Conservation (phyloP, 2,888 invertebrate genomes). For the Tiliacea citrago region DNA sequence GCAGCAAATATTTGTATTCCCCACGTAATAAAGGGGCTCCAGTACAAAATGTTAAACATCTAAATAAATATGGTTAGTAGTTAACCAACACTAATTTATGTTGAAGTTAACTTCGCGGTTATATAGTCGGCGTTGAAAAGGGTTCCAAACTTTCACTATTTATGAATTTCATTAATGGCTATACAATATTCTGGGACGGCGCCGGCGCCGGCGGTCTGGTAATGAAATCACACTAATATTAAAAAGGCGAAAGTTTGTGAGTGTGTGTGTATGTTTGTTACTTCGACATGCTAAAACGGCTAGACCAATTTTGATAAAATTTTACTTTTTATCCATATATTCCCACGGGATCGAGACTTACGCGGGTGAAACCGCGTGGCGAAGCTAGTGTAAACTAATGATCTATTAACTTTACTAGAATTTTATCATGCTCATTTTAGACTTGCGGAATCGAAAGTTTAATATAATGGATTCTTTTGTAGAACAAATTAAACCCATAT, state of each 20-base stretch:
- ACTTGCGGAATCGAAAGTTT: not conserved
- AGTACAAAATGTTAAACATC: conserved; percentile 21
- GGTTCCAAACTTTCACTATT: conserved; percentile 42
- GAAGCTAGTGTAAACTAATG: conserved; percentile 33
- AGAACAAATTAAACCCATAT: not conserved
- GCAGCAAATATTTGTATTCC: conserved; percentile 19
- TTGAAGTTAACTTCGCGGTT: conserved; percentile 43
- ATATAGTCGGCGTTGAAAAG: conserved; percentile 41
- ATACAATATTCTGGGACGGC: conserved; percentile 28
- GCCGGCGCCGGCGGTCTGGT: not conserved
- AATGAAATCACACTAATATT: too few species aligned
- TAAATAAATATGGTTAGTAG: conserved; percentile 31
- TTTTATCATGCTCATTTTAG: conserved; percentile 11
- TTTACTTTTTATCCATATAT: too few species aligned
- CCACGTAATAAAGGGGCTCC: not conserved
- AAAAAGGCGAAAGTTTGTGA: too few species aligned
- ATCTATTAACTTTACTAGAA: conserved; percentile 6
- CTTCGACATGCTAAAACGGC: too few species aligned
- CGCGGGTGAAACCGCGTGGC: too few species aligned
- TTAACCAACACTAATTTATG: conserved; percentile 36
- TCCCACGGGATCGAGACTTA: too few species aligned
- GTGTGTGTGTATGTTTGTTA: too few species aligned
- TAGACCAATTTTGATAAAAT: too few species aligned
- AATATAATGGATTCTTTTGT: not conserved
- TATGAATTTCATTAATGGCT: conserved; percentile 14